Evolutionary conservation across 2,113 vertebrate genomes (phyloP), one percentile per base, ranked within the genome.

Genomic region (Pelecanoides urinatrix): DNA sequence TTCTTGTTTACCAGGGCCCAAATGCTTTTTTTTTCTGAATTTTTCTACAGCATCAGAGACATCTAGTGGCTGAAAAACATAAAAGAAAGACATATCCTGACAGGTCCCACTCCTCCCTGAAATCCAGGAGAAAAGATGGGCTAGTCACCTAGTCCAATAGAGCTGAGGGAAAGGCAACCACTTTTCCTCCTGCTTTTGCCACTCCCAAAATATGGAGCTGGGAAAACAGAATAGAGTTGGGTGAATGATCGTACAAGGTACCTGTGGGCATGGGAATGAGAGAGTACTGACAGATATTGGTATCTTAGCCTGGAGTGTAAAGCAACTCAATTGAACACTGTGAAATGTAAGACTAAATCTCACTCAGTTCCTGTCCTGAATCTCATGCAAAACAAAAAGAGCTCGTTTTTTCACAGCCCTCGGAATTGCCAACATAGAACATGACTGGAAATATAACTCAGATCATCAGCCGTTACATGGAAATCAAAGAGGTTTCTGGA

Each of bases 1-100:
- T 45, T 26, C 36, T 32, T 86, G 38, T 83, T 74, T 88, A 88
- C 38, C 40, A 71, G 22, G 55, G 63, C 76, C 42, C 71, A 92
- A 93, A 52, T 32, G 7, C 1, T 3, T 19, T n/a, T 44, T 44
- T 22, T 22, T 18, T 1, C 16, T 30, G 4, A 62, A 1, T 68
- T 75, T 88, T 91, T 96, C 70, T 83, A 44, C 67, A 77, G 14
- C 91, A 59, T 95, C 72, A 88, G 96, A 55, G 95, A 95, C 92
- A 90, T 74, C 96, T 96, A 88, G 95, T 74, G 94, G 82, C 42
- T 92, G 65, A 86, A 94, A 79, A 83, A 17, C 2, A 1, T 71
- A 83, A 68, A 87, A 86, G 25, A 72, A 84, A 55, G 90, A 59
- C 58, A 20, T 72, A 72, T 42, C 32, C 22, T 23, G 38, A 50